A percentile compares a stretch with the other conserved stretches of the same genome.
These are phyloP conservation scores for Agelastica alni DNA, from an alignment of 2,888 invertebrate genomes.

Conservation along the genomic window DNA sequence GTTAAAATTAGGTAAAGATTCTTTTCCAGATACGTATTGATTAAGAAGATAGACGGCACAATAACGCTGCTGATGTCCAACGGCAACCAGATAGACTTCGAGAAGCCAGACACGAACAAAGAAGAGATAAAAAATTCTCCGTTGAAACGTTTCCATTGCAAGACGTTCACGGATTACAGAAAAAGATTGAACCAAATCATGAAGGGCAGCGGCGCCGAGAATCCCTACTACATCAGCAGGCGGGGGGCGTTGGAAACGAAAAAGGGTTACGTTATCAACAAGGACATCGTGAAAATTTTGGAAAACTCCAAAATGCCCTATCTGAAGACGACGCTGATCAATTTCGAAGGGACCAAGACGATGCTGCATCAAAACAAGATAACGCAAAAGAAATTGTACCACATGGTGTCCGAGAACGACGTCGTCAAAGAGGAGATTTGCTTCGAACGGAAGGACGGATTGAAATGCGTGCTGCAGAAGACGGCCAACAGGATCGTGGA, in stretches of 20 bases:
- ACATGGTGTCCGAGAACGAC: constrained; percentile 37
- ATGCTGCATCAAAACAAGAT: constrained; percentile 33
- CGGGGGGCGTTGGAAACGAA: constrained; percentile 34
- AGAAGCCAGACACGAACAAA: constrained; percentile 32
- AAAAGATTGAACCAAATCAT: constrained; percentile 35
- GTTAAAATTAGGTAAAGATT: no score
- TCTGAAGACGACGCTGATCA: constrained; percentile 34
- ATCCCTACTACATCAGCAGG: constrained; percentile 31
- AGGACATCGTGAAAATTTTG: constrained; percentile 29
- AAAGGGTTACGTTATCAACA: constrained; percentile 31
- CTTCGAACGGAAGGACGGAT: constrained; percentile 44
- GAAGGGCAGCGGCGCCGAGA: constrained; percentile 15
- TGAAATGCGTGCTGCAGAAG: constrained; percentile 36
- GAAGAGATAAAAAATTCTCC: constrained; percentile 23
- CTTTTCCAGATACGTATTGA: constrained; percentile 28
- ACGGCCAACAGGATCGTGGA: constrained; percentile 33
- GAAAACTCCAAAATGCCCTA: constrained; percentile 38
- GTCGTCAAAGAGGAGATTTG: constrained; percentile 38
- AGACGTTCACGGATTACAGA: constrained; percentile 34
- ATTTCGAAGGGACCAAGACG: constrained; percentile 39
- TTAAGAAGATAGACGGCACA: constrained; percentile 42
- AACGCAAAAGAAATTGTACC: constrained; percentile 36
- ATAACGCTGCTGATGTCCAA: constrained; percentile 41
- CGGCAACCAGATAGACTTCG: constrained; percentile 41
- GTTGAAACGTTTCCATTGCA: constrained; percentile 32